These are phyloP conservation scores for Anhinga rufa DNA, from an alignment of 2,113 vertebrate genomes.

Conservation along the genomic window DNA sequence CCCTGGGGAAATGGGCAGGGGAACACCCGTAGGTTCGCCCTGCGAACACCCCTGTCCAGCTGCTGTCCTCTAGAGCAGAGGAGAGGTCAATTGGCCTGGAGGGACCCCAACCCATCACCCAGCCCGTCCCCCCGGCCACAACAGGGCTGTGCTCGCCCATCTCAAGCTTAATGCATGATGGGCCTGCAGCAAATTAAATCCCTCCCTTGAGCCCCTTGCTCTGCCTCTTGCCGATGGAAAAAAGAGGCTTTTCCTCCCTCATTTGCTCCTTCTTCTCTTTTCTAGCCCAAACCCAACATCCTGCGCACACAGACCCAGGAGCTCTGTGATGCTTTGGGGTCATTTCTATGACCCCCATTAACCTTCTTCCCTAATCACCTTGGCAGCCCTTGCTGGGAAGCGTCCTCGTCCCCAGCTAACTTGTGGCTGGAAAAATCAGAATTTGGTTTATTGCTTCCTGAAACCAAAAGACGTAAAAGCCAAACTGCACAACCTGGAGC, in stretches of 20 bases:
- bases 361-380: neutral
- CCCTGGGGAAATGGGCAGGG: neutral
- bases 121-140: accelerated
- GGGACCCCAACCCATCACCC: neutral
- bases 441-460: neutral
- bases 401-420: neutral
- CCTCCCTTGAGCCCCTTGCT: neutral
- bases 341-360: neutral
- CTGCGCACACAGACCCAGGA: neutral
- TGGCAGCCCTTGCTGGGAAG: neutral
- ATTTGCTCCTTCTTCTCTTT: neutral
- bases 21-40: neutral
- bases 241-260: neutral
- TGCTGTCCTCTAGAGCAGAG: accelerated
- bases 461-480: neutral
- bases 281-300: neutral
- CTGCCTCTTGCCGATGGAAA: neutral
- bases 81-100: accelerated
- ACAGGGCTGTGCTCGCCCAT: neutral
- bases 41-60: neutral
- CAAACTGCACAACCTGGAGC: neutral
- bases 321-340: neutral
- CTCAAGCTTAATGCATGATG: neutral
- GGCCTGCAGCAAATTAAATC: neutral
- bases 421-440: neutral